Evolutionary conservation across 1,140 invertebrate species (phyloP).

Genomic region (Venustaconcha ellipsiformis): DNA sequence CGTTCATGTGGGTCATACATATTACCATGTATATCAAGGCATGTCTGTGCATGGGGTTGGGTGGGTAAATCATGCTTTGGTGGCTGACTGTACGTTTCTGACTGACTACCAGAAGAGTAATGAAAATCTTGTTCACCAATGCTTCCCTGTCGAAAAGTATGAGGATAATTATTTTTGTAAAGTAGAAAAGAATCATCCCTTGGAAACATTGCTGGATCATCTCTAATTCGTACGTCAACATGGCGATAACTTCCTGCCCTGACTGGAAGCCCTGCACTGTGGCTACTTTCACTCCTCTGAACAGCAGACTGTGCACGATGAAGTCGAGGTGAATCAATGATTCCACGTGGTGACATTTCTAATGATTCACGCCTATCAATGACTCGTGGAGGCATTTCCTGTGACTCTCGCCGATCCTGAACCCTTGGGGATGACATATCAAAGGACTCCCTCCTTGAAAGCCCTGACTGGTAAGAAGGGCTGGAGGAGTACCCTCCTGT

Average conservation of each 20-base stretch:
- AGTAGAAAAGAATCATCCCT: conserved; percentile 35
- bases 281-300: conserved; percentile 45
- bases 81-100: conserved; percentile 30
- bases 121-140: conserved; percentile 28
- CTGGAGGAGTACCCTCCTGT: conserved; percentile 49
- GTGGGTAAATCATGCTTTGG: conserved; percentile 24
- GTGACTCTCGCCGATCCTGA: too few relatives aligned
- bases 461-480: conserved; percentile 45
- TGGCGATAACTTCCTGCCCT: conserved; percentile 41
- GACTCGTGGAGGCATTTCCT: too few relatives aligned
- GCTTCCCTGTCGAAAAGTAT: conserved; percentile 10
- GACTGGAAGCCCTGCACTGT: conserved; percentile 34
- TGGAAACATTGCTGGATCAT: conserved; percentile 30
- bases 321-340: conserved; percentile 58
- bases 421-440: too few relatives aligned
- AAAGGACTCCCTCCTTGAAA: conserved; percentile 52
- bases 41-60: conserved; percentile 34
- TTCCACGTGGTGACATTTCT: conserved; percentile 56
- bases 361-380: conserved; percentile 13
- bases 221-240: conserved; percentile 33
- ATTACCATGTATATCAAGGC: conserved; percentile 7
- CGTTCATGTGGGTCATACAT: conserved; percentile 40
- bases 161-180: conserved; percentile 16
- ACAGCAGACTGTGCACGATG: conserved; percentile 51
- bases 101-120: conserved; percentile 22